phyloP scores from a whole-genome alignment of 2,113 vertebrate genomes.

The Chionomys nivalis region DNA sequence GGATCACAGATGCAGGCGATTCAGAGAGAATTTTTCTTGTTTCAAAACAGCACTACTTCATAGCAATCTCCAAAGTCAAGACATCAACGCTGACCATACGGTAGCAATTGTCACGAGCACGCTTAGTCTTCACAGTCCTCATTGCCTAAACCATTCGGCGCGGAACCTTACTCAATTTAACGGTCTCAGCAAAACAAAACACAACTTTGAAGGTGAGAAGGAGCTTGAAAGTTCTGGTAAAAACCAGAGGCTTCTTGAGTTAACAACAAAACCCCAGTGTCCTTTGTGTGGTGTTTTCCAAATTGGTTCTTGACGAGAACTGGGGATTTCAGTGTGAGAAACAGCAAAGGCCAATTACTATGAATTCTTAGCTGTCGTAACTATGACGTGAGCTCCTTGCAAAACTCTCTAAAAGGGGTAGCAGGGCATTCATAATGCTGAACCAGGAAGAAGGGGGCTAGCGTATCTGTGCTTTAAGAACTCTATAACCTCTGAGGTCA shows the following conservation, averaged over 20 bases:
- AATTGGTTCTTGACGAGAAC: conserved; percentile 63
- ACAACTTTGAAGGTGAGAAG: conserved; percentile 14
- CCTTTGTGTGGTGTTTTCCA: conserved; percentile 72
- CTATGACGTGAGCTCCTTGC: conserved; percentile 26
- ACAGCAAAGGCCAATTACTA: conserved; percentile 39
- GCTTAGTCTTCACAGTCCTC: neutral
- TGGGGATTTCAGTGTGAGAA: conserved; percentile 75
- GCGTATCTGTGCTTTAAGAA: neutral
- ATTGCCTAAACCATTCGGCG: conserved; percentile 1
- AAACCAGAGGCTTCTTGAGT: conserved; percentile 62
- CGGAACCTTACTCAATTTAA: conserved; percentile 7
- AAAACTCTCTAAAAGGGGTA: conserved; percentile 48
- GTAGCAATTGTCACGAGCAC: neutral
- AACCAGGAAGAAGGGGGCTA: neutral
- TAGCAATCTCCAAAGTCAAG: conserved; percentile 11
- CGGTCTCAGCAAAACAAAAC: neutral
- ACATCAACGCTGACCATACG: neutral
- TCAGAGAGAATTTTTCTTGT: neutral
- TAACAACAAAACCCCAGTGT: conserved; percentile 70
- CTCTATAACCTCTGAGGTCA: neutral
- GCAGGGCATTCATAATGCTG: neutral
- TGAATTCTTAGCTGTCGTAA: conserved; percentile 59
- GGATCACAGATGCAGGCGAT: conserved; percentile 10
- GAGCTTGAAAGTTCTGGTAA: conserved; percentile 62
- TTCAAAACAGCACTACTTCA: neutral